A percentile compares a stretch with the other conserved stretches of the same genome.
Evolutionary conservation across 2,797 vertebrate species (phyloP).

Genomic region (Paramormyrops hopkinsi): DNA sequence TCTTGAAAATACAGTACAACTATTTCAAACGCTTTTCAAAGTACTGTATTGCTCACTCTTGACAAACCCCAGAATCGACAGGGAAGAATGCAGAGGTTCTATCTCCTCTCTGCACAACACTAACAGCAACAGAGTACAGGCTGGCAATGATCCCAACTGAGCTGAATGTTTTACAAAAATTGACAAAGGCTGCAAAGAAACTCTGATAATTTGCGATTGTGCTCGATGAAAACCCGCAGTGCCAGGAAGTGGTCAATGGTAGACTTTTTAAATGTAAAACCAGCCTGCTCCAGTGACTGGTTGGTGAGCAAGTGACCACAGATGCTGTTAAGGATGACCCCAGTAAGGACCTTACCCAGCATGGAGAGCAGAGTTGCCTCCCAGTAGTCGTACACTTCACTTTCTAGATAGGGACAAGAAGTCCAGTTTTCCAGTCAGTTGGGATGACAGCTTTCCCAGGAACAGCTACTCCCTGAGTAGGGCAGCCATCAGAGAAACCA

Average conservation of each 20-base stretch:
- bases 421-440: not conserved
- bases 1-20: no score
- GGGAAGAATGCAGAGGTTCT: not conserved
- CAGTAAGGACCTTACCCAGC: not conserved
- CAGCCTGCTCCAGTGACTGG: not conserved
- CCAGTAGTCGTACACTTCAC: not conserved
- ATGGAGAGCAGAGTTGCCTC: not conserved
- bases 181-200: not conserved
- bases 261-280: not conserved
- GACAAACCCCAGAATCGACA: not conserved
- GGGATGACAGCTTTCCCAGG: not conserved
- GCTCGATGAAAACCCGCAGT: not conserved
- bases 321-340: not conserved
- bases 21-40: not conserved
- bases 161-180: not conserved
- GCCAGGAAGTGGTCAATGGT: not conserved
- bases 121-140: not conserved
- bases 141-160: no score
- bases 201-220: no score
- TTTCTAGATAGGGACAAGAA: not conserved
- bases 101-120: not conserved
- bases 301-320: not conserved
- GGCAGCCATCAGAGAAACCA: not conserved
- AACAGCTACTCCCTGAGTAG: not conserved
- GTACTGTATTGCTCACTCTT: not conserved